A percentile compares a stretch with the other conserved stretches of the same genome.
Conservation (phyloP, 2,113 vertebrate species). For the Rafetus swinhoei region DNA sequence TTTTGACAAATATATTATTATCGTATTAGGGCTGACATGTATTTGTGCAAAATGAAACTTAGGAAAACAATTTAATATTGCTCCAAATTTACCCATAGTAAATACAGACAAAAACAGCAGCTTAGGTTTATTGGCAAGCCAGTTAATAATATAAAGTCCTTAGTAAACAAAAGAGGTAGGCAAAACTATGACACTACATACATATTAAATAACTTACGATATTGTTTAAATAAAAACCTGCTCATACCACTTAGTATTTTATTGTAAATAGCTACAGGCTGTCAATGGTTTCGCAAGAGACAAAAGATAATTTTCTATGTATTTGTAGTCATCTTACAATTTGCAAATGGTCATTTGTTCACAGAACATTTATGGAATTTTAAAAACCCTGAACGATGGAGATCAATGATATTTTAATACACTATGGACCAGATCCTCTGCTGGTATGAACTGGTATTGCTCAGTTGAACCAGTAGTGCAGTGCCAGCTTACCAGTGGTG, state of each 20-base stretch:
- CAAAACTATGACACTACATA: background rate
- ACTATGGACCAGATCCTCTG: background rate
- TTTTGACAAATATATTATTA: background rate
- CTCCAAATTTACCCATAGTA: background rate
- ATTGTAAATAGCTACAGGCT: background rate
- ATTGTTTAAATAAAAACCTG: background rate
- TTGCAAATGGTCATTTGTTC: background rate
- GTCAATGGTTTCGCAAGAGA: background rate
- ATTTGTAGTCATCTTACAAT: background rate
- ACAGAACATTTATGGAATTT: background rate
- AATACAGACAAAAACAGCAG: background rate
- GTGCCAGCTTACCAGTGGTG: background rate
- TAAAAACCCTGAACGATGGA: background rate
- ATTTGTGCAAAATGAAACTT: background rate
- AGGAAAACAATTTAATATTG: background rate
- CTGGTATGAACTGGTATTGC: background rate
- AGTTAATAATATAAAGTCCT: background rate
- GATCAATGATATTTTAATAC: background rate
- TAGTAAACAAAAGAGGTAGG: background rate
- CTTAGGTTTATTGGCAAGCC: constrained; percentile 2
- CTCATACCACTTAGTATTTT: background rate
- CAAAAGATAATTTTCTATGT: background rate
- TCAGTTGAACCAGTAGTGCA: background rate
- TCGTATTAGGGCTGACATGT: background rate
- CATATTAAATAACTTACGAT: background rate